phyloP scores from a whole-genome alignment of 2,113 vertebrate species.

The Microtus richardsoni region DNA sequence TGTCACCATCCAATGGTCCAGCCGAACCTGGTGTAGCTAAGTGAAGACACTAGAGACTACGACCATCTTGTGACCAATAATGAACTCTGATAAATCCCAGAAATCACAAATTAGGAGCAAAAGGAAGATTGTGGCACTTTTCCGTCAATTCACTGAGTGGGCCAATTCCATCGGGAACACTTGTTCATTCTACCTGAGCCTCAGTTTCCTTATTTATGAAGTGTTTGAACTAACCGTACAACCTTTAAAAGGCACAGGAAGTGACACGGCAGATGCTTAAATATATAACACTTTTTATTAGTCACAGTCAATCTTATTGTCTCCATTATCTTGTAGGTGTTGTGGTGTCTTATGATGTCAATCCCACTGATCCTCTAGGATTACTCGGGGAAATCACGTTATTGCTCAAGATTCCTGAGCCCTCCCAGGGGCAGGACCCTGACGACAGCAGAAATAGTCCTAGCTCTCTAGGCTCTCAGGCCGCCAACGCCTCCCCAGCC shows the following conservation, averaged over 20 bases:
- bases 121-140: background rate
- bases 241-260: background rate
- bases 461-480: background rate
- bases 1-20: background rate
- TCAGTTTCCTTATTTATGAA: background rate
- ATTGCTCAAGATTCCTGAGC: background rate
- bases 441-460: background rate
- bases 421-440: rapidly evolving
- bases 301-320: background rate
- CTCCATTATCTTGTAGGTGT: background rate
- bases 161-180: background rate
- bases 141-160: background rate
- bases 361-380: background rate
- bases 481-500: background rate
- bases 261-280: background rate
- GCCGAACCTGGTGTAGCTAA: background rate
- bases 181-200: background rate
- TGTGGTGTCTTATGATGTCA: background rate
- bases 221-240: background rate
- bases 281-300: background rate
- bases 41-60: background rate
- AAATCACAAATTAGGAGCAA: conserved; percentile 6
- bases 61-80: background rate
- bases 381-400: background rate
- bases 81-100: background rate